Evolutionary conservation across 2,888 invertebrate genomes (phyloP).

Genomic region (Cantharis rustica): DNA sequence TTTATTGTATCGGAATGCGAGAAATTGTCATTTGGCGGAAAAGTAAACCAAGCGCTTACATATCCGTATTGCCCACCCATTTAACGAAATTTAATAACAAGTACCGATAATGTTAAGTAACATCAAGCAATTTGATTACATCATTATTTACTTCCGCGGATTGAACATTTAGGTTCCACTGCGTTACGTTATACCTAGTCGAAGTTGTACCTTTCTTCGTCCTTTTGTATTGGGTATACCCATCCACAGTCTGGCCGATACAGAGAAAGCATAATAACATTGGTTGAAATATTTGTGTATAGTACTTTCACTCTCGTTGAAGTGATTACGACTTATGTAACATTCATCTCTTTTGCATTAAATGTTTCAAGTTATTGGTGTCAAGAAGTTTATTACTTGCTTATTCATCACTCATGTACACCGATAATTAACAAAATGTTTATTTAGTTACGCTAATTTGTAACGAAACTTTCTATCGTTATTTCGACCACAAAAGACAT

Average conservation of each 20-base stretch:
- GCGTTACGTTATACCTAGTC: background rate
- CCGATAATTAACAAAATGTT: background rate
- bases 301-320: conserved; percentile 24
- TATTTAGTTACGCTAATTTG: background rate
- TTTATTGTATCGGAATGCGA: background rate
- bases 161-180: background rate
- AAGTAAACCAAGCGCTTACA: background rate
- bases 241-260: background rate
- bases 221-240: background rate
- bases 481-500: background rate
- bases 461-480: background rate
- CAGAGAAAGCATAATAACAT: background rate
- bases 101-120: conserved; percentile 19
- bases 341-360: conserved; percentile 1
- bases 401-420: background rate
- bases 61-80: conserved; percentile 8
- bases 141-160: conserved; percentile 21
- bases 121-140: conserved; percentile 12
- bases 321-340: conserved; percentile 2
- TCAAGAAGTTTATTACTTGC: conserved; percentile 2
- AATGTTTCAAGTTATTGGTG: background rate
- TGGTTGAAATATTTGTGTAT: conserved; percentile 5
- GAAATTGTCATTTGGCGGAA: background rate
- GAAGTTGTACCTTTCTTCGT: conserved; percentile 7
- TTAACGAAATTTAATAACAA: conserved; percentile 18